Evolutionary conservation across 2,113 vertebrate species (phyloP).

Genomic region (Planiliza haematocheilus): DNA sequence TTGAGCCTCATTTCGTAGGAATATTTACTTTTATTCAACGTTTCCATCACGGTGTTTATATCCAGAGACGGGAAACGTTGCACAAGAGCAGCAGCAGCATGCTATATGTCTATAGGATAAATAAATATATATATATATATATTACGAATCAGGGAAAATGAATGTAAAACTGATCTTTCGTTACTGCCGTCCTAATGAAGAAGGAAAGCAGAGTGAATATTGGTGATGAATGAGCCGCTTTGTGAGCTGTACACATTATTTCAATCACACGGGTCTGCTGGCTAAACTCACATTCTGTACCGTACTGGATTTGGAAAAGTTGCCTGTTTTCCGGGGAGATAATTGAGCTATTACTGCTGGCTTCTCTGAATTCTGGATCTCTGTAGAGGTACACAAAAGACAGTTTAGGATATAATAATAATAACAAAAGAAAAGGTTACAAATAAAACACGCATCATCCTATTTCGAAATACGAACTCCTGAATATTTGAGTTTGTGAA

Average conservation of each 20-base stretch:
- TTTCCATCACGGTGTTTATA: not conserved
- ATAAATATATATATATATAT: too few relatives aligned
- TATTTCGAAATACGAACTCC: too few relatives aligned
- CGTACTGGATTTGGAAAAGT: constrained; percentile 24
- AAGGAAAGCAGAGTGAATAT: too few relatives aligned
- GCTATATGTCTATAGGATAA: not conserved
- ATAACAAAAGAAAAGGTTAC: too few relatives aligned
- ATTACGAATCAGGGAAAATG: too few relatives aligned
- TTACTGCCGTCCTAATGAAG: not conserved
- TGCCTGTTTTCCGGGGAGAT: constrained; percentile 10
- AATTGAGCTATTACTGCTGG: constrained; percentile 45
- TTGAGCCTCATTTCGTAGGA: too few relatives aligned
- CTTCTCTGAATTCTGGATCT: constrained; percentile 15
- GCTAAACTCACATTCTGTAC: not conserved
- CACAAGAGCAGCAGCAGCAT: not conserved
- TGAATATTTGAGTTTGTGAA: too few relatives aligned
- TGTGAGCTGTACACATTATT: constrained; percentile 13
- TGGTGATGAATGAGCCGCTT: constrained; percentile 7
- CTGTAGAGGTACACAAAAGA: too few relatives aligned
- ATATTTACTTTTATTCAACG: not conserved
- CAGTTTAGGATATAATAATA: too few relatives aligned
- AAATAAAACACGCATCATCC: too few relatives aligned
- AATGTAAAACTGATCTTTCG: not conserved
- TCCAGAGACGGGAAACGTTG: not conserved
- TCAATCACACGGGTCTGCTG: constrained; percentile 4